These are phyloP conservation scores for Entomobrya proxima DNA, from an alignment of 2,888 invertebrate genomes.

Conservation along the genomic window DNA sequence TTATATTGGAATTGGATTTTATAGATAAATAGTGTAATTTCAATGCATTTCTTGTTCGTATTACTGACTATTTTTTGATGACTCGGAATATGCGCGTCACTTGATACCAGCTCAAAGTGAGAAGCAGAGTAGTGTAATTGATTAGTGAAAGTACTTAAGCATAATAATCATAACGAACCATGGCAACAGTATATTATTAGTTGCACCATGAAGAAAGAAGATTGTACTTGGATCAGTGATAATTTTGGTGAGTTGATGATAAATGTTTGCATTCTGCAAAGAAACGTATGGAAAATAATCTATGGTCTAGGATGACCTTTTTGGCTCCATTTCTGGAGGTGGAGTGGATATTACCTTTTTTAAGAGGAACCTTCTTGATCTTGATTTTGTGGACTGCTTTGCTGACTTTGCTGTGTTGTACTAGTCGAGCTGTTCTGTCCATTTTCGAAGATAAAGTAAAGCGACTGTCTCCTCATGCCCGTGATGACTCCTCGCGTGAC, in stretches of 20 bases:
- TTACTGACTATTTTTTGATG: background rate
- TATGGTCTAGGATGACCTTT: background rate
- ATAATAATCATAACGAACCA: constrained; percentile 8
- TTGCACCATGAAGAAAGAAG: constrained; percentile 41
- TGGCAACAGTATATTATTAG: no score
- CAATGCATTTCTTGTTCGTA: background rate
- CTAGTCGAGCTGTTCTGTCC: constrained; percentile 46
- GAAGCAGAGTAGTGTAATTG: background rate
- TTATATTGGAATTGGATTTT: background rate
- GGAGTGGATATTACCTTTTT: no score
- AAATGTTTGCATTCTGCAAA: background rate
- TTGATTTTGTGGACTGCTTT: background rate
- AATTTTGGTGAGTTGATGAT: background rate
- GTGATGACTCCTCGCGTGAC: constrained; percentile 49
- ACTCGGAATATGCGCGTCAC: constrained; percentile 35
- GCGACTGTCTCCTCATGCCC: constrained; percentile 58
- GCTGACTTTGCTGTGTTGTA: background rate
- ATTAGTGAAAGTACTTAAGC: background rate
- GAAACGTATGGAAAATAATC: background rate
- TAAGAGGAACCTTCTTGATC: background rate
- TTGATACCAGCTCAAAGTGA: constrained; percentile 62
- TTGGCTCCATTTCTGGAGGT: background rate
- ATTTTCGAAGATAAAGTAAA: constrained; percentile 60
- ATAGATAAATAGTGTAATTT: background rate
- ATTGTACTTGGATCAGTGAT: constrained; percentile 50